A percentile compares a stretch with the other conserved stretches of the same genome.
phyloP scores from a whole-genome alignment of 2,113 vertebrate genomes.

The Stercorarius parasiticus region DNA sequence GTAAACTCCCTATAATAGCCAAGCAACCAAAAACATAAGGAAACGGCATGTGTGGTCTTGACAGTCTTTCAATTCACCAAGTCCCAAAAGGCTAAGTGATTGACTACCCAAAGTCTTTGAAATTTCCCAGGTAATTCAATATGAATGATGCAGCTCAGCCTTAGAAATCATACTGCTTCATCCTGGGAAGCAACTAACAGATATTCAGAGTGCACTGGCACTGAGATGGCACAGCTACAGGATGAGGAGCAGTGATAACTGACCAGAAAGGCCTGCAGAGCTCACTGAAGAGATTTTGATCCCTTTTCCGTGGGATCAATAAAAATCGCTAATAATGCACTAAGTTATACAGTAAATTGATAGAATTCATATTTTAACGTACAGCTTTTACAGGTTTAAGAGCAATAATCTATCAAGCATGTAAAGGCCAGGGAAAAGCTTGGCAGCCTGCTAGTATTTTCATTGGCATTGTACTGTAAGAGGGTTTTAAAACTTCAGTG shows the following conservation, averaged over 20 bases:
- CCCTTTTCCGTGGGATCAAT: neutral
- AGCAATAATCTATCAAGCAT: neutral
- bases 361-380: neutral
- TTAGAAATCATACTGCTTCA: neutral
- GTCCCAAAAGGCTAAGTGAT: neutral
- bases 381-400: neutral
- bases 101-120: slow-evolving; percentile 28
- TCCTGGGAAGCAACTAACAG: neutral
- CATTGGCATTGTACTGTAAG: neutral
- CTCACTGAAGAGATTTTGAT: neutral
- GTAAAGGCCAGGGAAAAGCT: neutral
- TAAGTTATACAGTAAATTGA: neutral
- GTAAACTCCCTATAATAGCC: neutral
- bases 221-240: fast-evolving
- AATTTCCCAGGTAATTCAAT: neutral
- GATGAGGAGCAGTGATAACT: neutral
- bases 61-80: neutral
- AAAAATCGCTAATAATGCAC: neutral
- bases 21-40: neutral
- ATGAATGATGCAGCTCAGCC: neutral
- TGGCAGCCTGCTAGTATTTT: neutral
- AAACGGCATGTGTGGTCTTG: slow-evolving; percentile 28
- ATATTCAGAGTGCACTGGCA: fast-evolving
- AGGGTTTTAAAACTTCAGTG: neutral
- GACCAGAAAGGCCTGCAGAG: neutral